A percentile compares a stretch with the other conserved stretches of the same genome.
Evolutionary conservation across 2,113 vertebrate species (phyloP).

Genomic region (Illadopsis cleaveri): DNA sequence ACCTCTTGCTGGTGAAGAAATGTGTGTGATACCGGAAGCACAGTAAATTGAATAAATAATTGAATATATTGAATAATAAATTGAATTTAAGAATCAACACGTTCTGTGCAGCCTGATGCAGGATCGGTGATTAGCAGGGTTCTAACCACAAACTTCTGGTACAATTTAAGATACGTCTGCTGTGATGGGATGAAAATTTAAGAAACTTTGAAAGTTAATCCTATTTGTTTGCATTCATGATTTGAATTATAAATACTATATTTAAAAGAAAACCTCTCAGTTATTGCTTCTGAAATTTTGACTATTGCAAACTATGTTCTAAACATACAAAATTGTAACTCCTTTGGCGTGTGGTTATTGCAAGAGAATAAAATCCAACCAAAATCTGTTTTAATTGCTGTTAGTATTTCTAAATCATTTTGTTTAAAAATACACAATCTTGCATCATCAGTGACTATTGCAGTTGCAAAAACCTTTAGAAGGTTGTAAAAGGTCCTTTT

Average conservation of each 20-base stretch:
- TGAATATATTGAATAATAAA: too few species aligned
- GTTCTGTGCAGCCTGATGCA: neutral
- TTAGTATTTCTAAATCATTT: neutral
- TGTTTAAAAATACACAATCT: neutral
- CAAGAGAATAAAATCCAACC: neutral
- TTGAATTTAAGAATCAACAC: neutral
- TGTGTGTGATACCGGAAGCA: neutral
- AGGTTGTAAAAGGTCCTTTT: neutral
- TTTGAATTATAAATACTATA: neutral
- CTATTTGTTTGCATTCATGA: neutral
- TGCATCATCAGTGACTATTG: neutral
- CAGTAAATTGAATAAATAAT: neutral
- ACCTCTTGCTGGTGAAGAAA: neutral
- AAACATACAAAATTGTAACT: neutral
- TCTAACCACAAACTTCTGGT: accelerated
- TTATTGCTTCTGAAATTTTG: neutral
- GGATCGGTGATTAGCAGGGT: neutral
- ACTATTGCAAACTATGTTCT: neutral
- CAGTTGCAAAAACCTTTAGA: neutral
- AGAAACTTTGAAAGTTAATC: neutral
- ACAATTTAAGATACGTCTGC: neutral
- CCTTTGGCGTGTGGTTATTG: neutral
- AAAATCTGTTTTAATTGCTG: neutral
- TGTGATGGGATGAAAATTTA: neutral
- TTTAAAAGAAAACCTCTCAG: neutral